Evolutionary conservation across 2,113 vertebrate species (phyloP).

Genomic region (Chaenogobius annularis): DNA sequence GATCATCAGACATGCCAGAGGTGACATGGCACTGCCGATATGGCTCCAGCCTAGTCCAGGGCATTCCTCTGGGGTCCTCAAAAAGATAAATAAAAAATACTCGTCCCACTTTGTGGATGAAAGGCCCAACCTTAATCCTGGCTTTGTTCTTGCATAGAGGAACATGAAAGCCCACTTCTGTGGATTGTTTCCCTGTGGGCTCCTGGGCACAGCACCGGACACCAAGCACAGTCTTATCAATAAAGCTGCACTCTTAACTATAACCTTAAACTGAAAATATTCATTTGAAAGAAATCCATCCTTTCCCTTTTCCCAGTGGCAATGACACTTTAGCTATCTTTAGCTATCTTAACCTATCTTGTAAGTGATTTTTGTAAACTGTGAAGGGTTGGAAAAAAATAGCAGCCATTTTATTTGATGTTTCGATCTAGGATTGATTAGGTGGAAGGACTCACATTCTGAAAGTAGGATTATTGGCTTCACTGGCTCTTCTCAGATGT

Average conservation of each 20-base stretch:
- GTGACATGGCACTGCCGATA: constrained; percentile 62
- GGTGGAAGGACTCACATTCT: constrained; percentile 92
- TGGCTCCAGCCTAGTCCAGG: constrained; percentile 35
- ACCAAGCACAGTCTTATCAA: constrained; percentile 81
- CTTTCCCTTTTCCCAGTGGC: constrained; percentile 78
- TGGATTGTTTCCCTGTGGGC: constrained; percentile 76
- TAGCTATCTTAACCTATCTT: constrained; percentile 86
- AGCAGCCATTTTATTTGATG: constrained; percentile 94
- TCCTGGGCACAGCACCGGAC: constrained; percentile 70
- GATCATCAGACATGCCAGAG: constrained; percentile 56
- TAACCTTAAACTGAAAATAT: constrained; percentile 83
- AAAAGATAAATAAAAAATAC: constrained; percentile 57
- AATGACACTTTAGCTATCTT: constrained; percentile 82
- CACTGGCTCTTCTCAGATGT: constrained; percentile 97
- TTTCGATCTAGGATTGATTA: constrained; percentile 99
- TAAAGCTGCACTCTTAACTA: constrained; percentile 83
- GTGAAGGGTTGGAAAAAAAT: constrained; percentile 74
- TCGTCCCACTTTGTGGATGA: constrained; percentile 73
- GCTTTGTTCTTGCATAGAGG: constrained; percentile 84
- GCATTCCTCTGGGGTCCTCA: constrained; percentile 44
- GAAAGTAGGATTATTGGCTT: constrained; percentile 99
- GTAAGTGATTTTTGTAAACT: constrained; percentile 83
- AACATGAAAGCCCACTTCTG: constrained; percentile 84
- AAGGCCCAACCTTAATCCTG: constrained; percentile 77
- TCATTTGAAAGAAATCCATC: constrained; percentile 86